Base-by-base conservation (phyloP, 2,797 vertebrate genomes). In the Spinus pinus region DNA sequence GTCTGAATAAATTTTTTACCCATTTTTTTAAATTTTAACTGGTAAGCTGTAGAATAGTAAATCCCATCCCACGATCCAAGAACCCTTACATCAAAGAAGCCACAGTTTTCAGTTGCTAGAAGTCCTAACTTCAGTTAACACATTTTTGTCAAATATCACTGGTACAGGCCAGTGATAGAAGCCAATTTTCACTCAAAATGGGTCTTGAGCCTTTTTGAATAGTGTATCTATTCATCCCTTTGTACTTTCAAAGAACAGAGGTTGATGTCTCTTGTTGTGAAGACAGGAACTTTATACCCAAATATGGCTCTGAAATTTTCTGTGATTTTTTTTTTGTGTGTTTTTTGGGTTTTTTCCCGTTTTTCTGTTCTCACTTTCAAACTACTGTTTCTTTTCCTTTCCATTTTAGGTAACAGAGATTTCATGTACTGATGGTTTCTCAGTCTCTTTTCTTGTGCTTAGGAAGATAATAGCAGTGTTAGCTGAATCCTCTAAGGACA, bases 321-420 rank as follows among this genome's bases (percentile, higher is more conserved):
- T 56, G 20, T 47, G 25, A 72, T 73, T 67, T 79, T 56, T n/a
- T 39, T 67, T 79, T 56, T n/a, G 35, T 60, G 10, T 24, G 15
- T 0, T 22, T n/a, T n/a, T 22, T n/a, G 14, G 5, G 18, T 16
- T 27, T 58, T 9, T 0, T 39, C 5, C 16, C 11, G 2, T 8
- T 81, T 27, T 67, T 82, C 39, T 87, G 7, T 54, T 88, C 61
- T 66, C 6, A 17, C 14, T 86, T 60, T 53, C 19, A 74, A 65
- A 27, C 10, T 28, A 70, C 14, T 78, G 25, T 44, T 66, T 78
- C 21, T 72, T 58, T 22, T 14, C 9, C 12, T 27, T 95, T 39
- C 28, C 30, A 71, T 57, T 92, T 54, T 56, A 88, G 24, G 24
- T 44, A 78, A 24, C 12, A 47, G 25, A 35, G 21, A 69, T 69